Percentiles rank a stretch among this genome's conserved stretches.
Conservation (phyloP, 2,888 invertebrate species). For the Ectemnius lituratus region DNA sequence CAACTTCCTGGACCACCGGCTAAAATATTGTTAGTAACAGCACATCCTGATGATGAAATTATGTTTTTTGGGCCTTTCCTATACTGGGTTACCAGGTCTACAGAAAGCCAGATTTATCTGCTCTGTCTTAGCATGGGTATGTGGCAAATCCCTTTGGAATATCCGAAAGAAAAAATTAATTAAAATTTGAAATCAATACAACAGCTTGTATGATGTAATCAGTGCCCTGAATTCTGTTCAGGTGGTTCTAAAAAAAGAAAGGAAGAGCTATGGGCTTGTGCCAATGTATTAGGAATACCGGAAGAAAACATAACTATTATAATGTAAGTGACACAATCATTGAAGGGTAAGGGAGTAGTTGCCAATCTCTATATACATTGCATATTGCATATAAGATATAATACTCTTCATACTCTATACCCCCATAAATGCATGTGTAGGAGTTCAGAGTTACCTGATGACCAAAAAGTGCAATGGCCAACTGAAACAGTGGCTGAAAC, state of each 20-base stretch:
- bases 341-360: background rate
- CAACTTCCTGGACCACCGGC: conserved; percentile 74
- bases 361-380: background rate
- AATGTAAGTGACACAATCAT: conserved; percentile 72
- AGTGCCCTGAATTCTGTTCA: conserved; percentile 45
- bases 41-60: conserved; percentile 99
- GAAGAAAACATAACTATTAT: conserved; percentile 85
- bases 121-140: conserved; percentile 92
- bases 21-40: conserved; percentile 89
- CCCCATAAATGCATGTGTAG: conserved; percentile 78
- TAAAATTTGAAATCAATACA: background rate
- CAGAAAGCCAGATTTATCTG: conserved; percentile 86
- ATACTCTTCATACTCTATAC: conserved; percentile 33
- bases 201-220: background rate
- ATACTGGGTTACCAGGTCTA: conserved; percentile 82
- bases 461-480: conserved; percentile 88
- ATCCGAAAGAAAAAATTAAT: background rate
- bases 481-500: conserved; percentile 82
- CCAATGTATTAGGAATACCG: conserved; percentile 88
- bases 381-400: too few relatives aligned
- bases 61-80: conserved; percentile 99
- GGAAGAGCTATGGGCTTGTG: conserved; percentile 90
- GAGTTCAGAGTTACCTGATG: conserved; percentile 87
- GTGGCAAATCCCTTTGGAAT: conserved; percentile 1
- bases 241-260: conserved; percentile 80